Evolutionary conservation across 2,888 invertebrate species (phyloP), one percentile per base, ranked within the genome.

Genomic region (Muscina levida): DNA sequence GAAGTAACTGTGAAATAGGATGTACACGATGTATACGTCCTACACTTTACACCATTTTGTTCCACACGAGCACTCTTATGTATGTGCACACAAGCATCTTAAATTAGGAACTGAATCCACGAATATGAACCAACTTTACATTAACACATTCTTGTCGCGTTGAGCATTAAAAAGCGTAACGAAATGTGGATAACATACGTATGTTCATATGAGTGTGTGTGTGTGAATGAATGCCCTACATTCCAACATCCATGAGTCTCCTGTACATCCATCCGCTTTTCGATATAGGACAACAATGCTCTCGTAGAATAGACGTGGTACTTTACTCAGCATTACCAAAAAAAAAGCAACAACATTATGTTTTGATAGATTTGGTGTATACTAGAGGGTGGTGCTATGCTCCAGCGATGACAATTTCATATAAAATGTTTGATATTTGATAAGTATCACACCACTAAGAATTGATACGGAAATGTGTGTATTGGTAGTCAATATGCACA

Each of bases 101-200:
- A 62, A 62, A 13, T 59, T 59, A 39, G 15, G 10, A 37, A 59
- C 59, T 39, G 37, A 39, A 17, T 8, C 59, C 59, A 59, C 62
- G 39, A 62, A 62, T 42, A 42, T 42, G 22, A 22, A 39, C 22
- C 22, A 11, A 46, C 19, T 24, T 22, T 10, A 57, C 31, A 59
- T 57, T 71, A 59, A 24, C 57, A 71, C 57, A 71, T 71, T 71
- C 59, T 59, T 71, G 71, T 59, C 71, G 71, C 71, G 59, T 71
- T 57, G 31, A 46, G 24, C 31, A 57, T 70, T 57, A 44, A 57
- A 67, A 68, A 44, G 57, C 48, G 13, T 71, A 59, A 44, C 53
- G 51, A 53, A 37, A 68, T 42, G 51, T 22, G 53, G 51, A 48
- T 68, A 68, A 68, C 51, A 37, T 42, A 62, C 37, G 6, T 19